Percentiles rank a stretch among this genome's conserved stretches.
Evolutionary conservation across 2,888 invertebrate genomes (phyloP).

Genomic region (Amiota minor): DNA sequence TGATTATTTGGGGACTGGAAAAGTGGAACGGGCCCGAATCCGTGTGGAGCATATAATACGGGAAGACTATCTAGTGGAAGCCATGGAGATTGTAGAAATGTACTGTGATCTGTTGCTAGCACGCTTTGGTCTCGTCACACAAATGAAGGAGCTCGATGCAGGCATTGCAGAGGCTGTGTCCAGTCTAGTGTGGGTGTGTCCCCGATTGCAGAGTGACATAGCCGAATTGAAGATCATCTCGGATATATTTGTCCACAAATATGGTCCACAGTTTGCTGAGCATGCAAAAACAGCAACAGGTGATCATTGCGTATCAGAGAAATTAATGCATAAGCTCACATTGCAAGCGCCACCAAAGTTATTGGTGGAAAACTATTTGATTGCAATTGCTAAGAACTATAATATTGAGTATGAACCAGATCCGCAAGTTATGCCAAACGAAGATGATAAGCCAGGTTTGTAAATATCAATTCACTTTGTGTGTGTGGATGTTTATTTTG

Average conservation of each 20-base stretch:
- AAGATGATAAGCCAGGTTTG: slow-evolving; percentile 76
- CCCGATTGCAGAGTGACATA: slow-evolving; percentile 89
- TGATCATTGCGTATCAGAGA: slow-evolving; percentile 90
- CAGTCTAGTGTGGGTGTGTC: slow-evolving; percentile 93
- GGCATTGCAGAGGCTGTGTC: slow-evolving; percentile 97
- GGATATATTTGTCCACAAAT: slow-evolving; percentile 89
- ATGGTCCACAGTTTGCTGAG: slow-evolving; percentile 94
- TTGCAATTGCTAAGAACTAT: slow-evolving; percentile 97
- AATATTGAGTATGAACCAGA: slow-evolving; percentile 96
- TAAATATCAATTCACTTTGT: slow-evolving; percentile 2
- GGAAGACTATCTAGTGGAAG: slow-evolving; percentile 99
- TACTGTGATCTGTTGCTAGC: slow-evolving; percentile 97
- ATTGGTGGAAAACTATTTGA: slow-evolving; percentile 91
- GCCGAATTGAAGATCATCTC: slow-evolving; percentile 86
- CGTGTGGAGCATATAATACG: slow-evolving; percentile 98
- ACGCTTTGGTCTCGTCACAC: slow-evolving; percentile 95
- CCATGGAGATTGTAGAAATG: slow-evolving; percentile 99
- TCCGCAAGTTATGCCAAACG: slow-evolving; percentile 86
- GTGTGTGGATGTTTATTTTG: not conserved
- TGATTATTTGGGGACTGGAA: slow-evolving; percentile 91
- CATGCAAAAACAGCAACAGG: slow-evolving; percentile 91
- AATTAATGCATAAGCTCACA: slow-evolving; percentile 93
- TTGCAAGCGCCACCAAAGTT: slow-evolving; percentile 96
- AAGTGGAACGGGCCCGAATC: slow-evolving; percentile 92
- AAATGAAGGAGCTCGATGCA: slow-evolving; percentile 96